Percentiles rank a stretch among this genome's conserved stretches.
phyloP scores from a whole-genome alignment of 2,888 invertebrate species.

The Gymnocheta viridis region DNA sequence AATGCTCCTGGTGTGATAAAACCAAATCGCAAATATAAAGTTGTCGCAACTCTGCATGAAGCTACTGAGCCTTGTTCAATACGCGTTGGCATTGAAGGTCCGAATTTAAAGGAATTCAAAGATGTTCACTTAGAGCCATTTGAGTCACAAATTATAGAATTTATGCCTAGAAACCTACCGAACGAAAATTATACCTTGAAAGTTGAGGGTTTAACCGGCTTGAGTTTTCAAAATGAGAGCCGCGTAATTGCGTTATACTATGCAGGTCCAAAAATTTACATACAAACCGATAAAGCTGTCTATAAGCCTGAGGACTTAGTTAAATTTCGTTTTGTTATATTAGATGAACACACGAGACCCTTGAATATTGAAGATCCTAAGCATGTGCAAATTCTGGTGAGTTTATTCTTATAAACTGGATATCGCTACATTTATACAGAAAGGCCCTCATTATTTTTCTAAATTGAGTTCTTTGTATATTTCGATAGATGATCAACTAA shows the following conservation, averaged over 20 bases:
- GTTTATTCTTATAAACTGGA: too few relatives aligned
- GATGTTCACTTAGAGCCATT: not conserved
- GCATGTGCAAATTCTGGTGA: not conserved
- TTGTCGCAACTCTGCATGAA: conserved; percentile 9
- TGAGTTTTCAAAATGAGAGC: not conserved
- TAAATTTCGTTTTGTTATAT: conserved; percentile 83
- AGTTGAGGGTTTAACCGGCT: conserved; percentile 71
- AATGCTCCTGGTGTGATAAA: conserved; percentile 45
- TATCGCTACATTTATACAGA: too few relatives aligned
- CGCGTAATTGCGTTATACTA: conserved; percentile 82
- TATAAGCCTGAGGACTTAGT: conserved; percentile 94
- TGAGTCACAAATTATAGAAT: not conserved
- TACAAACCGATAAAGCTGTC: conserved; percentile 95
- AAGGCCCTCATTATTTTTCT: too few relatives aligned
- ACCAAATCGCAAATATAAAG: conserved; percentile 69
- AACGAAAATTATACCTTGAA: conserved; percentile 72
- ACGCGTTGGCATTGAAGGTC: not conserved
- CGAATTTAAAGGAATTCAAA: conserved; percentile 83
- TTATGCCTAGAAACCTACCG: not conserved
- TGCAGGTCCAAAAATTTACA: conserved; percentile 85
- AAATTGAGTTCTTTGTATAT: too few relatives aligned
- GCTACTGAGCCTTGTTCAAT: conserved; percentile 7
- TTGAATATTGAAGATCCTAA: conserved; percentile 75
- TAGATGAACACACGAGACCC: not conserved
- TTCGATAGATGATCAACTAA: too few relatives aligned